These are phyloP conservation scores for Lithophane ornitopus DNA, from an alignment of 2,888 invertebrate genomes.

Conservation along the genomic window DNA sequence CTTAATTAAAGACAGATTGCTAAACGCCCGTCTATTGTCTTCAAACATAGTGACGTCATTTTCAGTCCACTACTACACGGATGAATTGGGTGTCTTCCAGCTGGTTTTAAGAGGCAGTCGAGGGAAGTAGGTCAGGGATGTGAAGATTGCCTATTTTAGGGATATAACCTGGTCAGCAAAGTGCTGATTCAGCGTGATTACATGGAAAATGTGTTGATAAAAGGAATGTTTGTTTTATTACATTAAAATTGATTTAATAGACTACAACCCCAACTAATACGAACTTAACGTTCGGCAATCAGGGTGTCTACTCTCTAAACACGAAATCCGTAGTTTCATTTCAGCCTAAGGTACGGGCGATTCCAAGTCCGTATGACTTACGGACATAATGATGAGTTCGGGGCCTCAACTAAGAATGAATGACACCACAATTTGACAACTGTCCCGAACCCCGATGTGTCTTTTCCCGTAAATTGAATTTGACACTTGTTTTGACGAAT, in stretches of 20 bases:
- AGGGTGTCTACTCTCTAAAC: no score
- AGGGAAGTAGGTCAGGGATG: conserved; percentile 54
- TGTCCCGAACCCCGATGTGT: no score
- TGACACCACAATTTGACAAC: no score
- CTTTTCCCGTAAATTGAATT: no score
- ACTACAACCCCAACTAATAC: no score
- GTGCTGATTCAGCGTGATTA: conserved; percentile 37
- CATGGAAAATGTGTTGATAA: background rate
- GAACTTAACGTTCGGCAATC: no score
- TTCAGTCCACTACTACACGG: conserved; percentile 44
- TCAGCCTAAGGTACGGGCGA: no score
- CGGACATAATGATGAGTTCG: no score
- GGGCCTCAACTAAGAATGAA: no score
- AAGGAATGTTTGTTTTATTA: conserved; percentile 14
- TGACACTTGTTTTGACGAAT: no score
- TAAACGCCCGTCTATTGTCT: conserved; percentile 55
- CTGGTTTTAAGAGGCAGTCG: conserved; percentile 50
- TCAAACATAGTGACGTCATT: conserved; percentile 55
- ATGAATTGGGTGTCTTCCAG: conserved; percentile 63
- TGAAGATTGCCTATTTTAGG: conserved; percentile 24
- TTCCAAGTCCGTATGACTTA: no score
- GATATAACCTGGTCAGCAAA: background rate
- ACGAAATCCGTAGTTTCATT: no score
- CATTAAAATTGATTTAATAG: background rate
- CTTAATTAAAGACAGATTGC: conserved; percentile 51